Conservation (phyloP, 2,113 vertebrate genomes). For the Varanus salvator region DNA sequence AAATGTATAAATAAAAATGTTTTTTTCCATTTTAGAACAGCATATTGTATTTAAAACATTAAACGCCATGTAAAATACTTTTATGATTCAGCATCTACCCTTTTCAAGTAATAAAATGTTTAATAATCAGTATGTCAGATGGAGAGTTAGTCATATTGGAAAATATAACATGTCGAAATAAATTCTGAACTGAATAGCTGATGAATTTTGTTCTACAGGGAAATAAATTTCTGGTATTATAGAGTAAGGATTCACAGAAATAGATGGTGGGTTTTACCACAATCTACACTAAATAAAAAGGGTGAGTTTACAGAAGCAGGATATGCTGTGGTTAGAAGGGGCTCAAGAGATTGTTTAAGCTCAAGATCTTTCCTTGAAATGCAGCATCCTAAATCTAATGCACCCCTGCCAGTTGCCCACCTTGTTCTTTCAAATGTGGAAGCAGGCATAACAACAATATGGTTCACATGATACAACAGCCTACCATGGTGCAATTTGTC, state of each 20-base stretch:
- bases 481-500: no score
- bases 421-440: background rate
- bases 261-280: background rate
- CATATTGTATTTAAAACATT: background rate
- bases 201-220: background rate
- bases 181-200: background rate
- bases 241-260: background rate
- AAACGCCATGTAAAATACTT: background rate
- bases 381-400: background rate
- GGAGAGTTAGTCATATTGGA: background rate
- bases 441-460: background rate
- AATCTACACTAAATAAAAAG: background rate
- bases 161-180: background rate
- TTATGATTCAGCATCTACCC: background rate
- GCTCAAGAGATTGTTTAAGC: background rate
- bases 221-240: background rate
- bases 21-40: background rate
- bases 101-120: constrained; percentile 10
- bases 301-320: background rate
- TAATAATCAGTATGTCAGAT: constrained; percentile 8
- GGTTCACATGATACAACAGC: no score
- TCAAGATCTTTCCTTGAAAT: background rate
- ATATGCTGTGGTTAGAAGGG: background rate
- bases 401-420: background rate
- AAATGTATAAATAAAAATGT: background rate